Percentiles rank a stretch among this genome's conserved stretches.
These are phyloP conservation scores for Samia ricini DNA, from an alignment of 1,140 invertebrate species.

Conservation along the genomic window DNA sequence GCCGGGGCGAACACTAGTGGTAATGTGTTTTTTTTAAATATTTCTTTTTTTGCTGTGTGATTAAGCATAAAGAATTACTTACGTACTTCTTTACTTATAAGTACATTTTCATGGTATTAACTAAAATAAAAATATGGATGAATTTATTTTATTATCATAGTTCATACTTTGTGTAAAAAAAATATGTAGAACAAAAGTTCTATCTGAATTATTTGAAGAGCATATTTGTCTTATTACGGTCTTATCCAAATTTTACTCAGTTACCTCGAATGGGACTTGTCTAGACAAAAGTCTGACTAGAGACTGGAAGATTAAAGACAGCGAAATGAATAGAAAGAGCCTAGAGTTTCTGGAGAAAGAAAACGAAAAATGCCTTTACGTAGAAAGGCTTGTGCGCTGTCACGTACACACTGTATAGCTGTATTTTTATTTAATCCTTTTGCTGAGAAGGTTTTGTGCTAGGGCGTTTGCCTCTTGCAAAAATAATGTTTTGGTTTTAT, in stretches of 20 bases:
- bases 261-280: conserved; percentile 33
- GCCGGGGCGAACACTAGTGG: too few relatives aligned
- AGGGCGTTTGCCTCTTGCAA: conserved; percentile 33
- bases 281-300: conserved; percentile 58
- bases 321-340: conserved; percentile 60
- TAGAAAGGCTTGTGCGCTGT: conserved; percentile 61
- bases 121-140: too few relatives aligned
- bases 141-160: too few relatives aligned
- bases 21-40: too few relatives aligned
- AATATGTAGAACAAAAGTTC: background rate
- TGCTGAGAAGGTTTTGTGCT: conserved; percentile 43
- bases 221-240: background rate
- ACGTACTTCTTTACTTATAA: too few relatives aligned
- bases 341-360: conserved; percentile 52
- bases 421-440: conserved; percentile 68
- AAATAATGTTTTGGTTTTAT: conserved; percentile 32
- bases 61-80: too few relatives aligned
- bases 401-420: conserved; percentile 56
- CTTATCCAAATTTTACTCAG: background rate
- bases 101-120: too few relatives aligned
- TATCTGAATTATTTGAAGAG: background rate
- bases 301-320: conserved; percentile 66
- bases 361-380: conserved; percentile 67
- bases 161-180: too few relatives aligned
- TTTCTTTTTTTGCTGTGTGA: too few relatives aligned